These are phyloP conservation scores for Turdus rufiventris DNA, from an alignment of 2,113 vertebrate species.

Conservation along the genomic window DNA sequence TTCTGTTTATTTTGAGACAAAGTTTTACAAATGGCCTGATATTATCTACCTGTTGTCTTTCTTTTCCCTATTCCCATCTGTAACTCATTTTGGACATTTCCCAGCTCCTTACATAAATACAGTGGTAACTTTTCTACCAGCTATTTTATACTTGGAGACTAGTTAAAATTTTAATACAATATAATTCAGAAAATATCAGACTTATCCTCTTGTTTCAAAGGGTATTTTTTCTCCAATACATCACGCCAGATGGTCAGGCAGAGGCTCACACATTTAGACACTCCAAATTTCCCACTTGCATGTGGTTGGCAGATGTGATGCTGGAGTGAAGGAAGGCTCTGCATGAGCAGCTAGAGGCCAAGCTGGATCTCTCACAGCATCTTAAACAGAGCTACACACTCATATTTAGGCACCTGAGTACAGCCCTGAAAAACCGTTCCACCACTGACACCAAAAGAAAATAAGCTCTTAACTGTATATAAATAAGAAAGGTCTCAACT, in stretches of 20 bases:
- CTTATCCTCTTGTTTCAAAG: not conserved
- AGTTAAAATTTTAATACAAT: not conserved
- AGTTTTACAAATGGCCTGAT: not conserved
- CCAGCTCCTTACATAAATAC: not conserved
- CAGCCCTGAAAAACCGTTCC: not conserved
- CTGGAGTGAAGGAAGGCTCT: not conserved
- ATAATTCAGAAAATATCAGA: not conserved
- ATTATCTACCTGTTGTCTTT: not conserved
- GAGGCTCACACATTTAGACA: not conserved
- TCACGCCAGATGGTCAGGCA: not conserved
- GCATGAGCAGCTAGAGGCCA: not conserved
- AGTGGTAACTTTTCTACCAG: not conserved
- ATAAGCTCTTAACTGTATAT: not conserved
- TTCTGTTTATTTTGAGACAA: not conserved
- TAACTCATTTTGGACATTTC: not conserved
- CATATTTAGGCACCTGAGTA: not conserved
- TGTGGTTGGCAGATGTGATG: not conserved
- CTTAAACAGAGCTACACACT: not conserved
- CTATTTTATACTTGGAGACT: not conserved
- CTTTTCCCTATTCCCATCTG: not conserved
- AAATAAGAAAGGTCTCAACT: not conserved
- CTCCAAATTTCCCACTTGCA: not conserved
- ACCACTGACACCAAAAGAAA: not conserved
- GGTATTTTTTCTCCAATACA: not conserved
- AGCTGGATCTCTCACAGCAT: not conserved